phyloP scores from a whole-genome alignment of 2,888 invertebrate species.

The Xanthia icteritia region DNA sequence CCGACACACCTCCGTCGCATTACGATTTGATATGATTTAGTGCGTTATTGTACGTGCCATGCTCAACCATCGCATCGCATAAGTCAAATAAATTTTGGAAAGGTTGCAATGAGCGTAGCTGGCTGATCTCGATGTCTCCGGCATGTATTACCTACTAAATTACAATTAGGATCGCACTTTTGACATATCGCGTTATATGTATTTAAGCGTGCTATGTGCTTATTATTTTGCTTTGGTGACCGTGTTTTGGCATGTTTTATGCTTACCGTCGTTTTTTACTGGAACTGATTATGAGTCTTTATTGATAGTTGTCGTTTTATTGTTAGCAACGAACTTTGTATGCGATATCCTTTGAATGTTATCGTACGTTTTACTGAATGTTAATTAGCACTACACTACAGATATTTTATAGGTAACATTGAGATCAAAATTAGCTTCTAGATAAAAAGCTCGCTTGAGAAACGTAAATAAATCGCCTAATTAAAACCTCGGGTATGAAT shows the following conservation, averaged over 20 bases:
- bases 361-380: background rate
- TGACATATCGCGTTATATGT: constrained; percentile 75
- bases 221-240: constrained; percentile 60
- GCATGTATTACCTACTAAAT: constrained; percentile 81
- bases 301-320: constrained; percentile 47
- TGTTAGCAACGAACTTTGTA: constrained; percentile 14
- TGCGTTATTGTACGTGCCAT: constrained; percentile 82
- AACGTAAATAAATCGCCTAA: constrained; percentile 59
- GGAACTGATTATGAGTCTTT: constrained; percentile 35
- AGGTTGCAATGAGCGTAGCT: constrained; percentile 76
- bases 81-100: constrained; percentile 82
- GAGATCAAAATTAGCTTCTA: constrained; percentile 13
- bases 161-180: constrained; percentile 80
- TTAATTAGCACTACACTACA: background rate
- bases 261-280: constrained; percentile 31
- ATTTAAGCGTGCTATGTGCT: constrained; percentile 62
- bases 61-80: constrained; percentile 72
- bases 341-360: background rate
- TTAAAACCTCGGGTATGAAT: constrained; percentile 65
- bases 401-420: background rate
- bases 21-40: constrained; percentile 87
- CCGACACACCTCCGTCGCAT: constrained; percentile 86
- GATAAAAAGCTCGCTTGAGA: constrained; percentile 17
- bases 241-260: constrained; percentile 67
- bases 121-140: constrained; percentile 80